Conservation (phyloP, 2,797 vertebrate genomes). For the Graptemys geographica region DNA sequence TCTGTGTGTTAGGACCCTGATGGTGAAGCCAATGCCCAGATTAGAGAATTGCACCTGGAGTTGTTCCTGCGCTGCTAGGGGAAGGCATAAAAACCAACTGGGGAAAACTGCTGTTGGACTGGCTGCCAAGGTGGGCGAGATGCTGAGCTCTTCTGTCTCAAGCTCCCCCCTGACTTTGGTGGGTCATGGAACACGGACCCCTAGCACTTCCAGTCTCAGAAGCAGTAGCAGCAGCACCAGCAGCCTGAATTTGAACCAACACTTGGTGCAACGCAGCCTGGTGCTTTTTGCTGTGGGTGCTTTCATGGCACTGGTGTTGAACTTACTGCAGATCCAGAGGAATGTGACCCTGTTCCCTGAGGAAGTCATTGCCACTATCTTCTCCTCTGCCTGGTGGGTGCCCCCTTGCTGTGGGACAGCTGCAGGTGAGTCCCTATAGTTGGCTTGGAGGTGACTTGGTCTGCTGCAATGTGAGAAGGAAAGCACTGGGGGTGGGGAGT, state of each 20-base stretch:
- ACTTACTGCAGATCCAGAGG: constrained; percentile 95
- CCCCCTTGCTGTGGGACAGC: constrained; percentile 97
- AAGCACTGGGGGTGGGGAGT: background rate
- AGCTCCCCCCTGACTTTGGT: constrained; percentile 32
- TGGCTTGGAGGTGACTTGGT: background rate
- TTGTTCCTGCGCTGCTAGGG: constrained; percentile 82
- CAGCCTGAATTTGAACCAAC: constrained; percentile 82
- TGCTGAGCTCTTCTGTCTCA: constrained; percentile 69
- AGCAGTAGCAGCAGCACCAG: background rate
- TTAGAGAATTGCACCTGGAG: constrained; percentile 91
- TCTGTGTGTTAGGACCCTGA: constrained; percentile 12
- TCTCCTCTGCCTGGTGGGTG: constrained; percentile 99
- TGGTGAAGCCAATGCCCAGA: constrained; percentile 85
- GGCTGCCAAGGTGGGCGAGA: constrained; percentile 84
- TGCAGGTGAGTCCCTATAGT: constrained; percentile 87
- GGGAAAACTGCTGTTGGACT: constrained; percentile 56
- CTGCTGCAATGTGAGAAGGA: background rate
- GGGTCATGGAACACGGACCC: background rate
- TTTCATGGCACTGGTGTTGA: constrained; percentile 95
- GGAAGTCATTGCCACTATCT: constrained; percentile 93
- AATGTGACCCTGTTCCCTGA: constrained; percentile 95
- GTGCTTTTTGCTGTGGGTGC: constrained; percentile 95
- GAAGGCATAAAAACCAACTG: constrained; percentile 47
- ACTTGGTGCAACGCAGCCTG: constrained; percentile 90
- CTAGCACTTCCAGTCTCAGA: background rate